phyloP scores from a whole-genome alignment of 2,797 vertebrate genomes.

The Distichodus sexfasciatus region DNA sequence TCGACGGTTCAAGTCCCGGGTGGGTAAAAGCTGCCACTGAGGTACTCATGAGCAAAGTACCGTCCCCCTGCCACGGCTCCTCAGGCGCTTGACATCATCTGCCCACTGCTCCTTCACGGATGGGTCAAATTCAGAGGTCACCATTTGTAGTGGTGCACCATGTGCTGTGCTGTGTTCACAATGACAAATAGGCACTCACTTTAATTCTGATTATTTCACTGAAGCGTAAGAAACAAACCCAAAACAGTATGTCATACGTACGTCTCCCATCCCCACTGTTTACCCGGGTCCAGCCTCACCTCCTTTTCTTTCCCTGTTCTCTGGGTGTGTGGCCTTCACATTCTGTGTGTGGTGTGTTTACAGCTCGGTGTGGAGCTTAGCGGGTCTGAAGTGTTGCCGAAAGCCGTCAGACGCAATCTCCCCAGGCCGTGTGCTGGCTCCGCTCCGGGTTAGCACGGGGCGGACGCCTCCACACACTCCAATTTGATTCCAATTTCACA shows the following conservation, averaged over 20 bases:
- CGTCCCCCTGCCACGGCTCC: too few relatives aligned
- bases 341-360: slow-evolving; percentile 20
- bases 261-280: background rate
- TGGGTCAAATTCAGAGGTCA: too few relatives aligned
- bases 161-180: too few relatives aligned
- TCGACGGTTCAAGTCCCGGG: too few relatives aligned
- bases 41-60: too few relatives aligned
- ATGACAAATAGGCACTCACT: too few relatives aligned
- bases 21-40: too few relatives aligned
- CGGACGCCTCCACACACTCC: slow-evolving; percentile 18
- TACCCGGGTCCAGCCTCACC: background rate
- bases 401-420: slow-evolving; percentile 47
- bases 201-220: background rate
- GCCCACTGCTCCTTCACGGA: too few relatives aligned
- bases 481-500: slow-evolving; percentile 44
- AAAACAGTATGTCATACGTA: background rate
- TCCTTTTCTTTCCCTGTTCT: slow-evolving; percentile 14
- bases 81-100: too few relatives aligned
- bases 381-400: slow-evolving; percentile 26
- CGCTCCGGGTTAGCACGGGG: slow-evolving; percentile 21
- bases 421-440: slow-evolving; percentile 22
- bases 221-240: background rate
- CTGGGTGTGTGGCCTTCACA: slow-evolving; percentile 11
- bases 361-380: slow-evolving; percentile 17
- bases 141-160: too few relatives aligned